Conservation (phyloP, 2,888 invertebrate species). For the Eristalis arbustorum region DNA sequence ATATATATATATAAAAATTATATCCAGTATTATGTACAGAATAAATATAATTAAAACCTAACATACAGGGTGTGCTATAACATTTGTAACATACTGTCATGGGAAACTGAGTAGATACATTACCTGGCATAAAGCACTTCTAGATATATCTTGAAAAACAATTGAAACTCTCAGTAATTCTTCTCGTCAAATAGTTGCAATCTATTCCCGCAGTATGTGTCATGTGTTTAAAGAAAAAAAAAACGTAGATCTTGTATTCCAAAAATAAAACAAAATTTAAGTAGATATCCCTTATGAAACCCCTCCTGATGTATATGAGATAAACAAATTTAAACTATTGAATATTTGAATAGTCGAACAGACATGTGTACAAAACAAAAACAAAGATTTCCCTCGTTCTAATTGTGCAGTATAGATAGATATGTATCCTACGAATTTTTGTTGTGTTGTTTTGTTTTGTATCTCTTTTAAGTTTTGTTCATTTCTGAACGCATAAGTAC, state of each 20-base stretch:
- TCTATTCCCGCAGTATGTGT: neutral
- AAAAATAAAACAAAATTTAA: neutral
- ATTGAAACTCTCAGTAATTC: neutral
- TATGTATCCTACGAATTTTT: neutral
- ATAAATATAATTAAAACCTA: neutral
- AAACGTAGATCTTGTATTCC: neutral
- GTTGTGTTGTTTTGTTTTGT: neutral
- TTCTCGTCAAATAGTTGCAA: neutral
- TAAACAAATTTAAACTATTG: constrained; percentile 7
- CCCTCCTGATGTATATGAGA: constrained; percentile 61
- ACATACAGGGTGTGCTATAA: constrained; percentile 4
- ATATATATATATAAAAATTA: neutral
- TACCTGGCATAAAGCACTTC: neutral
- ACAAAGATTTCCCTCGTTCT: neutral
- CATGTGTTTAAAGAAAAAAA: neutral
- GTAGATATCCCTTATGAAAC: constrained; percentile 64
- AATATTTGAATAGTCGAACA: neutral
- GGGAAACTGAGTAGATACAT: neutral
- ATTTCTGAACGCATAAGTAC: neutral
- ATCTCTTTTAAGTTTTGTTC: neutral
- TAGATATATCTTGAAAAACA: neutral
- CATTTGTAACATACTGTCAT: constrained; percentile 12
- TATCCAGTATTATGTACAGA: constrained; percentile 1
- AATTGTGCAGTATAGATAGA: constrained; percentile 9
- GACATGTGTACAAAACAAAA: constrained; percentile 32